Percentiles rank a stretch among this genome's conserved stretches.
Conservation (phyloP, 30 jellyfish, hydroid and myxozoan species). For the Clytia hemisphaerica region DNA sequence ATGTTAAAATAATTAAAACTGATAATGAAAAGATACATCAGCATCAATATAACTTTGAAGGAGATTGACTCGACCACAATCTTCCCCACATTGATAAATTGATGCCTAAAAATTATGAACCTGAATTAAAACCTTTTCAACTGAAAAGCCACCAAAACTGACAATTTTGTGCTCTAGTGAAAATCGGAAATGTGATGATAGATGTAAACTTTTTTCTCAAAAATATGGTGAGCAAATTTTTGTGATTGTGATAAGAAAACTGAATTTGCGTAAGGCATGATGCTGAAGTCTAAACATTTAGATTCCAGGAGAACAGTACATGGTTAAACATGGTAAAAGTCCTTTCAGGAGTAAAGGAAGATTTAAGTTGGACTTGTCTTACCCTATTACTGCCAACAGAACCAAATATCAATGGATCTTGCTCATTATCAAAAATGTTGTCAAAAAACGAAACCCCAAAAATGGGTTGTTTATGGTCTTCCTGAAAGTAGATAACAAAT, state of each 20-base stretch:
- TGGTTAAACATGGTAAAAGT: too few species aligned
- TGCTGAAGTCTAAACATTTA: too few species aligned
- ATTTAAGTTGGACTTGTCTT: not conserved
- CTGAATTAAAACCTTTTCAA: not conserved
- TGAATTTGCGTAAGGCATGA: too few species aligned
- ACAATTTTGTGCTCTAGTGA: too few species aligned
- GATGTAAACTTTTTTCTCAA: too few species aligned
- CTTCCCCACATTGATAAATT: conserved; percentile 79
- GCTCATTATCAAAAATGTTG: conserved; percentile 47
- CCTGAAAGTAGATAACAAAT: conserved; percentile 20
- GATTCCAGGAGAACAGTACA: too few species aligned
- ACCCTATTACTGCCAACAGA: conserved; percentile 96
- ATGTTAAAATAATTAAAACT: too few species aligned
- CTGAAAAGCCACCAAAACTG: not conserved
- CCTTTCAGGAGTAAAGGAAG: too few species aligned
- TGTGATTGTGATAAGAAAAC: too few species aligned
- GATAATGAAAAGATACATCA: conserved; percentile 56
- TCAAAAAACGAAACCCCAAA: conserved; percentile 92
- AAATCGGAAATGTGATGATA: too few species aligned
- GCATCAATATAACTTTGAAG: conserved; percentile 88
- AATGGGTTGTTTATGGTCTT: conserved; percentile 96
- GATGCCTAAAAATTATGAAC: conserved; percentile 69
- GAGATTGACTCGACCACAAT: conserved; percentile 61
- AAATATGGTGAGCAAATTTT: too few species aligned
- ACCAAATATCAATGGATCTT: conserved; percentile 89